A percentile compares a stretch with the other conserved stretches of the same genome.
These are phyloP conservation scores for Asbolus verrucosus DNA, from an alignment of 1,140 invertebrate genomes.

Conservation along the genomic window DNA sequence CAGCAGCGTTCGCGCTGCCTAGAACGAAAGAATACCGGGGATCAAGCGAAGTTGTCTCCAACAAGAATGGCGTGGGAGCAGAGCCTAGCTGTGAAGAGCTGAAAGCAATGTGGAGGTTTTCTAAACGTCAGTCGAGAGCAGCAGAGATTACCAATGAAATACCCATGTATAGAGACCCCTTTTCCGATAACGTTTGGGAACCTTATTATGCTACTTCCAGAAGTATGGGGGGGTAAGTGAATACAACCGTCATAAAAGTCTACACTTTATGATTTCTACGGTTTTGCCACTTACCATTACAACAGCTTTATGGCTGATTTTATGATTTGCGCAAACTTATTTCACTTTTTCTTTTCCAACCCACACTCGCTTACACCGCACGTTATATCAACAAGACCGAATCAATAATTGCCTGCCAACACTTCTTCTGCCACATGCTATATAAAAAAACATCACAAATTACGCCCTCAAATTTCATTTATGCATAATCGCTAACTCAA, in stretches of 20 bases:
- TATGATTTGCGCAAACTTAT: conserved; percentile 17
- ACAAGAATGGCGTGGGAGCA: conserved; percentile 58
- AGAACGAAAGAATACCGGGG: conserved; percentile 58
- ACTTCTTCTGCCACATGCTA: too few relatives aligned
- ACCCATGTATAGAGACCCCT: conserved; percentile 82
- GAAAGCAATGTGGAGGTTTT: conserved; percentile 92
- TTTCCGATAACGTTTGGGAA: conserved; percentile 84
- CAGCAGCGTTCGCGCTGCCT: conserved; percentile 54
- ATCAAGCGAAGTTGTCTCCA: conserved; percentile 58
- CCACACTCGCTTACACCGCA: conserved; percentile 7
- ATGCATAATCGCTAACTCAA: too few relatives aligned
- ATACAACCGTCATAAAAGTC: conserved; percentile 39
- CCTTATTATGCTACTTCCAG: conserved; percentile 71
- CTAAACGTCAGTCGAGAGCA: conserved; percentile 86
- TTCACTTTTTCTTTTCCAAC: conserved; percentile 25
- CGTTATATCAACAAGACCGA: conserved; percentile 1
- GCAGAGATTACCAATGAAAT: conserved; percentile 88
- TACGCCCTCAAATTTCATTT: too few relatives aligned
- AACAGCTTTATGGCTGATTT: conserved; percentile 23
- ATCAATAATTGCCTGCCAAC: conserved; percentile 7
- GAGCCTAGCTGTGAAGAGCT: conserved; percentile 90
- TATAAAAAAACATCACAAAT: too few relatives aligned
- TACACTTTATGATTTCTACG: conserved; percentile 23
- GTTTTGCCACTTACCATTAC: conserved; percentile 36
- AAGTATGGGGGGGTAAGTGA: conserved; percentile 67